A percentile compares a stretch with the other conserved stretches of the same genome.
Conservation (phyloP, 1,140 invertebrate species). For the Aphelinus certus region DNA sequence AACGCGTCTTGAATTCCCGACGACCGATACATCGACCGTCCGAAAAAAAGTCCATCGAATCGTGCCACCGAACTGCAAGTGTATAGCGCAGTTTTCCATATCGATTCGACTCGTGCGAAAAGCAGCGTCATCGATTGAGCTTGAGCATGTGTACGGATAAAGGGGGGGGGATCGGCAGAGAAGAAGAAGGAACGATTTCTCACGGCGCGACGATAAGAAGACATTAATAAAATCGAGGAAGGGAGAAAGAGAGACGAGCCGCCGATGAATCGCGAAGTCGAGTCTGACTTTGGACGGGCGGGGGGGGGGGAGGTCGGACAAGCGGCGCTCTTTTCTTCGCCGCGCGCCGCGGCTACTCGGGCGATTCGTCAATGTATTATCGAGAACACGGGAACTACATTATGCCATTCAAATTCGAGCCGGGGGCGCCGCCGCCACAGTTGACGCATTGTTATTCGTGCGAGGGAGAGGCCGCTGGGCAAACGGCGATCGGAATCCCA, state of each 20-base stretch:
- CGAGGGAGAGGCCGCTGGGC: slow-evolving; percentile 41
- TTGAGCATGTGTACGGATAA: no score
- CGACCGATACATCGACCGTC: no score
- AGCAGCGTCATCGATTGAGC: no score
- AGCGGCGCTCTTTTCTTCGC: no score
- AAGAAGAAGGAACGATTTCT: slow-evolving; percentile 15
- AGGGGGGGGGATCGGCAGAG: background rate
- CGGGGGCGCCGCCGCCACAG: slow-evolving; percentile 51
- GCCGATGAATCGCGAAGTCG: background rate
- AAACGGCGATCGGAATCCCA: no score
- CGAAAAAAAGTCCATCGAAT: no score
- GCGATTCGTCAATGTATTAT: slow-evolving; percentile 34
- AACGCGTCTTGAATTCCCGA: slow-evolving; percentile 6
- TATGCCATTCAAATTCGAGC: slow-evolving; percentile 61
- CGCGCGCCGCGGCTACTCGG: no score
- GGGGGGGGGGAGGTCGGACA: no score
- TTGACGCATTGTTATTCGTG: slow-evolving; percentile 65
- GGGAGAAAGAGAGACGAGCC: background rate
- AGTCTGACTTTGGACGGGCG: background rate
- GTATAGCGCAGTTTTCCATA: slow-evolving; percentile 15
- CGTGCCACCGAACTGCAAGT: no score
- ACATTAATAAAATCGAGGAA: no score
- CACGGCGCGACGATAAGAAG: background rate
- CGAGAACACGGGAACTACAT: slow-evolving; percentile 59
- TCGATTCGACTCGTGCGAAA: background rate